A percentile compares a stretch with the other conserved stretches of the same genome.
These are phyloP conservation scores for Corythaixoides concolor DNA, from an alignment of 2,113 vertebrate genomes.

Conservation along the genomic window DNA sequence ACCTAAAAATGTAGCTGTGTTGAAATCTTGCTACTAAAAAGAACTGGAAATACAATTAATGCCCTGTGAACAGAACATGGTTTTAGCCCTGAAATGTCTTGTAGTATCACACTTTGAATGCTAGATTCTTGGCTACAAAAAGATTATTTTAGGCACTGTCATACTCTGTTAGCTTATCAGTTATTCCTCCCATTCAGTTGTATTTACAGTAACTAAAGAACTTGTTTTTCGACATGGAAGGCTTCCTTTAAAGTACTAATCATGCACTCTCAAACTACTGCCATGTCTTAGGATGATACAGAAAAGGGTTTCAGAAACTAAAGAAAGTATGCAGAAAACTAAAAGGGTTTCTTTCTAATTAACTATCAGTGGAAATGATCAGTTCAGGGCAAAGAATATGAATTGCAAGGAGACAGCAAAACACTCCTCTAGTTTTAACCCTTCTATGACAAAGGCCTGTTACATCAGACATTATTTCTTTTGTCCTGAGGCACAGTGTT, in stretches of 20 bases:
- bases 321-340: neutral
- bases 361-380: neutral
- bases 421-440: neutral
- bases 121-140: neutral
- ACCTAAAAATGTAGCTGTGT: neutral
- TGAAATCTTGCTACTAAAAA: conserved; percentile 4
- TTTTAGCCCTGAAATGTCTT: neutral
- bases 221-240: neutral
- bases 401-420: neutral
- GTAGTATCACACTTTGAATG: neutral
- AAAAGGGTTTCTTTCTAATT: neutral
- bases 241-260: neutral
- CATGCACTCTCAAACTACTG: neutral
- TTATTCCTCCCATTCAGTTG: neutral
- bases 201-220: neutral
- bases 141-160: neutral
- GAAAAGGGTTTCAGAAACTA: neutral
- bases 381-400: neutral
- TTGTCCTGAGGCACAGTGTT: neutral
- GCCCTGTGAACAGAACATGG: neutral
- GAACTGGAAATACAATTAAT: neutral
- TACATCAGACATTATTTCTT: neutral
- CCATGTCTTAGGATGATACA: neutral
- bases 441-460: neutral
- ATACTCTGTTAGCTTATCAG: neutral